Base-by-base conservation (phyloP, 1,140 invertebrate species). In the Euura lappo region DNA sequence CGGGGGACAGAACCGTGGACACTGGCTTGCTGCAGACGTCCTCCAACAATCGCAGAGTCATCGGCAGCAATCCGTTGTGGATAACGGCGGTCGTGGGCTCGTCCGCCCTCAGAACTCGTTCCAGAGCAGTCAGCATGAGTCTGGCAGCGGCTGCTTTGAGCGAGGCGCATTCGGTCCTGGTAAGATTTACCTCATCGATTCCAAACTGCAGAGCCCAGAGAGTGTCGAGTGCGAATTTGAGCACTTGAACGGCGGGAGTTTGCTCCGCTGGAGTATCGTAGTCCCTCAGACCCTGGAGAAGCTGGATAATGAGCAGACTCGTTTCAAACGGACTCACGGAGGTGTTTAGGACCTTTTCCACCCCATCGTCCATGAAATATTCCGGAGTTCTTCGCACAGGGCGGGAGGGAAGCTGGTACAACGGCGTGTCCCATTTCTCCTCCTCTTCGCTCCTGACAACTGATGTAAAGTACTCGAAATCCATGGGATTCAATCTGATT, bases 401-500 rank as follows among this genome's bases (percentile, higher is more conserved):
- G 81, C 47, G 84, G 65, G 51, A 76, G 7, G 74, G 69, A 3
- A 75, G 2, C n/a, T 84, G 77, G 28, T 81, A 79, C 0, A 81
- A 65, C 4, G 74, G 75, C 2, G 74, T 66, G 6, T 82, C 79
- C 75, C 79, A 82, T 65, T 84, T 80, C 64, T 76, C 72, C 11
- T 92, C 91, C 73, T 89, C 89, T 45, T 91, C 89, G 72, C 90
- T 90, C 1, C 89, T 81, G 0, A 90, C 80, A 0, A 90, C 85
- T 0, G 89, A 89, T 44, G 91, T 90, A 78, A 92, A 93, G 75
- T 92, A 92, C 66, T 91, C 89, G 77, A 92, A 92, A 74, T 92
- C 91, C 85, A 91, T 91, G n/a, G 88, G 88, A 67, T 91, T 90
- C 2, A 90, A 78, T 44, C 87, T 85, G 42, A 92, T 89, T 77